phyloP scores from a whole-genome alignment of 2,113 vertebrate species.

The Mustelus asterias region DNA sequence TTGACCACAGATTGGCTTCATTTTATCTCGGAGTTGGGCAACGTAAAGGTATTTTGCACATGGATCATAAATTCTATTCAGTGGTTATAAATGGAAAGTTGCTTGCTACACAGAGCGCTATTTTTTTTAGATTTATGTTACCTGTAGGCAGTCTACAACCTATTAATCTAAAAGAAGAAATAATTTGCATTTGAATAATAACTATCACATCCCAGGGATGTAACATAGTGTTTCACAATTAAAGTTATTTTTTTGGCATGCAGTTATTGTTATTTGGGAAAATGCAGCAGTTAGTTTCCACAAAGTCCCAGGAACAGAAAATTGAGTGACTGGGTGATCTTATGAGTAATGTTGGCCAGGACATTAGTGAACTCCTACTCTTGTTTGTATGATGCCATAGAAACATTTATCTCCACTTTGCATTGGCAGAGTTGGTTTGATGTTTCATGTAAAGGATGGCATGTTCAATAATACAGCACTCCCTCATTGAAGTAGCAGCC shows the following conservation, averaged over 20 bases:
- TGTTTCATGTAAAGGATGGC: not conserved
- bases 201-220: not conserved
- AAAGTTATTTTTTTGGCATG: not conserved
- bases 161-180: not conserved
- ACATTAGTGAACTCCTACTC: not conserved
- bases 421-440: not conserved
- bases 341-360: not conserved
- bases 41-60: not conserved
- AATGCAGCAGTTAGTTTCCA: not conserved
- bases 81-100: not conserved
- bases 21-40: not conserved
- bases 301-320: not conserved
- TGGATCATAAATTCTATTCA: not conserved
- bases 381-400: not conserved
- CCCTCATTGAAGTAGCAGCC: too few relatives aligned
- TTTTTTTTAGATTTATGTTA: not conserved
- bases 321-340: not conserved
- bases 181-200: not conserved
- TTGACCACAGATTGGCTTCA: not conserved
- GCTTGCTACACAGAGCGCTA: not conserved
- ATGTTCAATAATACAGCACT: not conserved
- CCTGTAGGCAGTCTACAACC: not conserved
- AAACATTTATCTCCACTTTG: not conserved
- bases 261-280: not conserved
- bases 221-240: not conserved